These are phyloP conservation scores for Hylia prasina DNA, from an alignment of 2,113 vertebrate genomes.

Conservation along the genomic window DNA sequence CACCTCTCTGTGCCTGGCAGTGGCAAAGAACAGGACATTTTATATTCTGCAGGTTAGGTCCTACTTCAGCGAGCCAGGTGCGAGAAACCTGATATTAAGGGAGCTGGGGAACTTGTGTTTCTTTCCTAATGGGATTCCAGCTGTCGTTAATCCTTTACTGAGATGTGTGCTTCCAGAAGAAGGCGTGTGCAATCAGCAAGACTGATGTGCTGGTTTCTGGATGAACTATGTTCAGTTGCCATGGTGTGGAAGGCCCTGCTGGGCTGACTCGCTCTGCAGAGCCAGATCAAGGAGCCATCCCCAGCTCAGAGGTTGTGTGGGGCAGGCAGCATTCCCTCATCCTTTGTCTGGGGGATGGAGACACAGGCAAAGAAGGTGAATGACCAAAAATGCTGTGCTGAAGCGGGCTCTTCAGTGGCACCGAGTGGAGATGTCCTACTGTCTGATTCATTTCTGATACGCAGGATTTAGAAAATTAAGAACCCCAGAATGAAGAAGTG, in stretches of 20 bases:
- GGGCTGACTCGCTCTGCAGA: neutral
- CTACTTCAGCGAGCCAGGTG: constrained; percentile 20
- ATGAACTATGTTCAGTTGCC: neutral
- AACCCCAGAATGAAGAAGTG: neutral
- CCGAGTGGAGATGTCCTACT: rapidly evolving
- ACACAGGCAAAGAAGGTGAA: neutral
- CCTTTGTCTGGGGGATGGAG: neutral
- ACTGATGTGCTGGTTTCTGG: constrained; percentile 4
- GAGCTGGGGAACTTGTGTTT: constrained; percentile 31
- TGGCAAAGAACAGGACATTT: neutral
- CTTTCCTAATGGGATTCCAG: constrained; percentile 22
- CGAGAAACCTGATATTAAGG: constrained; percentile 17
- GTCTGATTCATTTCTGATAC: neutral
- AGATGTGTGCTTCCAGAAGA: constrained; percentile 13
- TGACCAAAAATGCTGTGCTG: neutral
- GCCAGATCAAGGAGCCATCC: neutral
- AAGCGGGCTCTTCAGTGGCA: rapidly evolving
- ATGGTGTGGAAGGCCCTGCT: neutral
- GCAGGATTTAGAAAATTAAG: neutral
- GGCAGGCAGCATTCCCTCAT: rapidly evolving
- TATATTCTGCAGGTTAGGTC: neutral
- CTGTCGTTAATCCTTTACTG: constrained; percentile 2
- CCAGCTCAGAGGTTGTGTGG: rapidly evolving
- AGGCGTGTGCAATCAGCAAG: constrained; percentile 15
- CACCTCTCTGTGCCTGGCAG: neutral